Evolutionary conservation across 1,140 invertebrate species (phyloP), one percentile per base, ranked within the genome.

Genomic region (Drosophila willistoni): DNA sequence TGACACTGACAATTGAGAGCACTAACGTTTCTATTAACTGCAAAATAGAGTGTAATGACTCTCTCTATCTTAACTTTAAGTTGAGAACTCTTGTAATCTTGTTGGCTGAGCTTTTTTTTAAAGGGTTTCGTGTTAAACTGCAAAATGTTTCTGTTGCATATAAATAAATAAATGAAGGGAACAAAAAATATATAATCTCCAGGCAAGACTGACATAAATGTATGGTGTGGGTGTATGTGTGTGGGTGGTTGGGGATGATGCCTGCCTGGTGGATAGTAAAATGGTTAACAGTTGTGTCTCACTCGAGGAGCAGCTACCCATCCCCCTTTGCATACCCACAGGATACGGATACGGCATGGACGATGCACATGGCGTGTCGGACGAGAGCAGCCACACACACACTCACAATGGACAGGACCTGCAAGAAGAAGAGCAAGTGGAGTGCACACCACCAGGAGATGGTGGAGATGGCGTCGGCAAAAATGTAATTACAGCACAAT

Each of bases 401-500:
- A 29, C 64, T 57, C 70, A 86, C 79, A 85, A 85, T 86, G 82
- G 82, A 71, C 74, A 81, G 41, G 71, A 56, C 29, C 74, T 51
- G 54, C 62, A 22, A 22, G 19, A 22, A 2, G 19, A 22, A 22
- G 19, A 22, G 19, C 19, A 1, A 42, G 54, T 73, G 73, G 56
- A 64, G 42, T 14, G 39, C 47, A 7, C 47, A 12, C 41, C 39
- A 34, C 34, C 36, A 17, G 63, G 44, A 34, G 42, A 34, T n/a
- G 44, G 67, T 36, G 68, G 13, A 29, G 67, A 13, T 39, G 17
- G 51, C 36, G n/a, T 44, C 42, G 77, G 77, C 22, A 90, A 89
- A 89, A 89, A 89, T 89, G 81, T 89, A 89, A 89, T 89, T 89
- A 89, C 81, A 89, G 80, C 85, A 89, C 84, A 89, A 89, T 89